Evolutionary conservation across 2,888 invertebrate species (phyloP).

Genomic region (Corythucha ciliata): DNA sequence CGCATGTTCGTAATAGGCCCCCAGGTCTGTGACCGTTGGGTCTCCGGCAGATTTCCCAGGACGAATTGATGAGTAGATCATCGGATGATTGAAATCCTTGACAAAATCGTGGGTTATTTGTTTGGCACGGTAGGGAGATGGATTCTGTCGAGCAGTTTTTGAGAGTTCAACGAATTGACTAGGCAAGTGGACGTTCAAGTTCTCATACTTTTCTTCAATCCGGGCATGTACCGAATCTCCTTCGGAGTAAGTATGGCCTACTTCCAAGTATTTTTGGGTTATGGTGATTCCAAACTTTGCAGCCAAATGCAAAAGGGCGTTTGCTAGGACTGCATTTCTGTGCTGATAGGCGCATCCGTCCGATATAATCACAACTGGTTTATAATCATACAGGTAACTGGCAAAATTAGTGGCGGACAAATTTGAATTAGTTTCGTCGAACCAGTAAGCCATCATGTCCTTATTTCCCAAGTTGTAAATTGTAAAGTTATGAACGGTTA

Average conservation of each 20-base stretch:
- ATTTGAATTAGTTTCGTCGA: constrained; percentile 24
- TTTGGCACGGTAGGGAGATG: constrained; percentile 13
- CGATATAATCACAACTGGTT: constrained; percentile 31
- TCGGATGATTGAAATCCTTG: not conserved
- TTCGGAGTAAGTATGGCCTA: constrained; percentile 12
- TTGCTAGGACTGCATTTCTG: constrained; percentile 5
- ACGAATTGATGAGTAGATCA: constrained; percentile 10
- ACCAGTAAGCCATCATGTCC: constrained; percentile 24
- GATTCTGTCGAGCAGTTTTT: constrained; percentile 19
- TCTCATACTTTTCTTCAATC: constrained; percentile 7
- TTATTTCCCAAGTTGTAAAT: constrained; percentile 14
- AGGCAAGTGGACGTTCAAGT: constrained; percentile 20
- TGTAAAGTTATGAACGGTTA: constrained; percentile 9
- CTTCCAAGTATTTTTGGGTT: constrained; percentile 9
- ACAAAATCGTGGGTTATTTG: constrained; percentile 6
- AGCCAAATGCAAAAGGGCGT: constrained; percentile 12
- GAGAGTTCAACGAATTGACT: constrained; percentile 24
- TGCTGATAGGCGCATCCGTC: constrained; percentile 20
- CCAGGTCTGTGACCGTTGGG: constrained; percentile 15
- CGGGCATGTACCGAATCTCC: constrained; percentile 10
- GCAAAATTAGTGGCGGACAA: constrained; percentile 23
- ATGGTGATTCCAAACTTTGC: not conserved
- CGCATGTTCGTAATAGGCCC: no score
- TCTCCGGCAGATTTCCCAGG: constrained; percentile 6
- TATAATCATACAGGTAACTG: constrained; percentile 22